Base-by-base conservation (phyloP, 2,113 vertebrate genomes). In the Myotis lucifugus region DNA sequence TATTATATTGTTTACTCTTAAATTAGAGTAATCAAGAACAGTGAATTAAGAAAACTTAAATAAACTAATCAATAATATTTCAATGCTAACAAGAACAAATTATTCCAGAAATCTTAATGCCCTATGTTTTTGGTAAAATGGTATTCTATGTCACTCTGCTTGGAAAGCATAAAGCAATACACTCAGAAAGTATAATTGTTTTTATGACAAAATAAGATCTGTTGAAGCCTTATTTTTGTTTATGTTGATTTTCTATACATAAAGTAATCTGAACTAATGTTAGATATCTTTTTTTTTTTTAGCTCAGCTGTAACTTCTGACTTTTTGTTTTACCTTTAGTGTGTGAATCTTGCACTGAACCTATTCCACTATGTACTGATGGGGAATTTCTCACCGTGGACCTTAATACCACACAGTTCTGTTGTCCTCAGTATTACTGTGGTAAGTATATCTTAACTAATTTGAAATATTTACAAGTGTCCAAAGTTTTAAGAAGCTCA, bases 331-430 rank as follows among this genome's bases (percentile, higher is more conserved):
- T 37, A 23, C 83, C 95, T 97, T 72, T 95, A 99, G 99, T 98
- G 93, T 99, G 99, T 96, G 99, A 99, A 96, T 98, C 99, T 77
- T 99, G 99, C 85, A 98, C 98, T 93, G 99, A 99, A 91, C 98
- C 99, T 46, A 92, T 99, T 98, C 99, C 99, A 29, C 95, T 97
- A 5, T 99, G 99, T 96, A 97, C 97, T 17, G 98, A 98, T 37
- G 99, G 99, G 78, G 99, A 99, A 98, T 98, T 99, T 95, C 98
- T 99, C 97, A 99, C 99, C 32, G 99, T 99, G 88, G 98, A 99
- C 97, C 98, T 99, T 77, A 99, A 99, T 92, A 99, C 99, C 8
- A 99, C 99, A 86, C 98, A 98, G 69, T 98, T 98, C 88, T 99
- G 99, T 95, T 99, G 99, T 97, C 99, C 99, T 64, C 98, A 93